phyloP scores from a whole-genome alignment of 2,797 vertebrate species.

The Crenuchus spilurus region DNA sequence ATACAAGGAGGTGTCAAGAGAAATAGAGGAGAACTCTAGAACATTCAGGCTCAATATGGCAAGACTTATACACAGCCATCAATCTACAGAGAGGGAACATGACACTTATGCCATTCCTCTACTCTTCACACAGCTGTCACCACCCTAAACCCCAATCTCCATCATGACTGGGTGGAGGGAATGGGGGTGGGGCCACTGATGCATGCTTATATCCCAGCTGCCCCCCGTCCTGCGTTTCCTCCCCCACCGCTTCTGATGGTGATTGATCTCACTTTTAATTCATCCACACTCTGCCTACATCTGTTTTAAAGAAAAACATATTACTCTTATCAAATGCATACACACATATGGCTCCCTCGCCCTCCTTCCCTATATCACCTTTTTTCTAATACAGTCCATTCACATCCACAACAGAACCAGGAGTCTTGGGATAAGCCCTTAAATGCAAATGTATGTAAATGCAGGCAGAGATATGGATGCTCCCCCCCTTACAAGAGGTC shows the following conservation, averaged over 20 bases:
- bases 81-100: conserved; percentile 19
- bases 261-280: conserved; percentile 56
- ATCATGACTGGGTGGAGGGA: conserved; percentile 9
- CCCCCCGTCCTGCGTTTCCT: conserved; percentile 25
- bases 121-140: conserved; percentile 8
- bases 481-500: conserved; percentile 18
- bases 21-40: not conserved
- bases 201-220: conserved; percentile 30
- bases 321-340: conserved; percentile 50
- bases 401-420: not conserved
- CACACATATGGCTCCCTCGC: conserved; percentile 37
- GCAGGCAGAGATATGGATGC: conserved; percentile 26
- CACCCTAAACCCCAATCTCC: conserved; percentile 19
- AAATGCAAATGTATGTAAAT: conserved; percentile 75
- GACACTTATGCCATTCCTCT: conserved; percentile 15
- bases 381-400: not conserved
- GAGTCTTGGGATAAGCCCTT: conserved; percentile 50
- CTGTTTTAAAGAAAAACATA: conserved; percentile 30
- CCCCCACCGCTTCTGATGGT: conserved; percentile 42
- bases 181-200: conserved; percentile 28
- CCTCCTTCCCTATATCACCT: not conserved
- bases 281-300: conserved; percentile 37
- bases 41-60: not conserved
- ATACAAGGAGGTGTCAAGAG: not conserved
- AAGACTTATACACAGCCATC: not conserved